phyloP scores from a whole-genome alignment of 1,140 invertebrate species.

The Periplaneta americana region DNA sequence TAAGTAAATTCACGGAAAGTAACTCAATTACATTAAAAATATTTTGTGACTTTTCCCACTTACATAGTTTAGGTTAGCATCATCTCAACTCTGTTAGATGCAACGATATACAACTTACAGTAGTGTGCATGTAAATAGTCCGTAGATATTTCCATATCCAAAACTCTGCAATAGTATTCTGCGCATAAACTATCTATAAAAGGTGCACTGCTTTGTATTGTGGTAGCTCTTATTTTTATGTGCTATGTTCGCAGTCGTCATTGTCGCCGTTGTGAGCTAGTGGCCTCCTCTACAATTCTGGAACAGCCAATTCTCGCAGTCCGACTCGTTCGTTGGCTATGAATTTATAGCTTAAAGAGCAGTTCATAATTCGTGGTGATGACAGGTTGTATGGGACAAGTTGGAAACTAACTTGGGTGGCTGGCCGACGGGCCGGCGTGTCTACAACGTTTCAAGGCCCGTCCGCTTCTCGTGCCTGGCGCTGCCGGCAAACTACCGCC shows the following conservation, averaged over 20 bases:
- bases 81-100: too few species aligned
- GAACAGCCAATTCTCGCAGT: neutral
- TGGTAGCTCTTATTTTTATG: neutral
- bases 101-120: too few species aligned
- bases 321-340: neutral
- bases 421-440: neutral
- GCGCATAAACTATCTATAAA: neutral
- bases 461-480: neutral
- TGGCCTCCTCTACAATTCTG: neutral
- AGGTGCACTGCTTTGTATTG: neutral
- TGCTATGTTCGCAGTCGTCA: neutral
- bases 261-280: neutral
- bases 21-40: too few species aligned
- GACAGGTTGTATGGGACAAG: constrained; percentile 3
- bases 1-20: too few species aligned
- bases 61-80: too few species aligned
- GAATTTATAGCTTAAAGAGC: constrained; percentile 8
- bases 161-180: neutral
- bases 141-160: neutral
- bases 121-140: too few species aligned
- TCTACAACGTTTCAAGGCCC: neutral
- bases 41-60: too few species aligned
- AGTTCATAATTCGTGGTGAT: constrained; percentile 8
- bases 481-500: neutral
- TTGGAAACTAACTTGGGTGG: constrained; percentile 1